A percentile compares a stretch with the other conserved stretches of the same genome.
phyloP scores from a whole-genome alignment of 2,797 vertebrate genomes.

The Echeneis naucrates region DNA sequence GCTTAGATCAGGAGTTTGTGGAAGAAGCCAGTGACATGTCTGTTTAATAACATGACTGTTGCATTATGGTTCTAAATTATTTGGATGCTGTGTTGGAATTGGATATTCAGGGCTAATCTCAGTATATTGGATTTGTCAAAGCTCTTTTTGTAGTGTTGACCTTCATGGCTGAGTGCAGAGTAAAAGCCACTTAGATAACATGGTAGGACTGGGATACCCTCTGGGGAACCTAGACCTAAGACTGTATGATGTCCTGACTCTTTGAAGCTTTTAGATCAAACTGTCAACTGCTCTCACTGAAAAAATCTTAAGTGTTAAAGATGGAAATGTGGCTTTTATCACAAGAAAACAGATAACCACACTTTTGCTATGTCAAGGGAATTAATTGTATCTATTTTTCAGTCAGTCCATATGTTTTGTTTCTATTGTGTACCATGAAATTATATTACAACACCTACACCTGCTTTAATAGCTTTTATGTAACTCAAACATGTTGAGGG shows the following conservation, averaged over 20 bases:
- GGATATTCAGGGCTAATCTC: background rate
- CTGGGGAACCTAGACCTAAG: conserved; percentile 23
- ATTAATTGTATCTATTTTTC: background rate
- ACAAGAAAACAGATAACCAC: background rate
- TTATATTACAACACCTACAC: conserved; percentile 6
- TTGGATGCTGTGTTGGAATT: background rate
- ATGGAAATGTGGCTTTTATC: background rate
- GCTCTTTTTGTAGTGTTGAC: conserved; percentile 46
- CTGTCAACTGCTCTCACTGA: conserved; percentile 2
- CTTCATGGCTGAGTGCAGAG: conserved; percentile 55
- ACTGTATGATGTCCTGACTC: conserved; percentile 10
- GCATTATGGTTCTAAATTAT: background rate
- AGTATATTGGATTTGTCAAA: conserved; percentile 15
- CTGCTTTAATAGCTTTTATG: conserved; percentile 26
- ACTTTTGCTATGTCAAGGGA: background rate
- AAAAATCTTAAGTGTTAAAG: conserved; percentile 12
- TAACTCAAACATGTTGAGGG: conserved; percentile 10
- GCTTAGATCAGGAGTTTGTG: too few species aligned
- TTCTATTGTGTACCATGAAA: conserved; percentile 6
- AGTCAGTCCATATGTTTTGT: background rate
- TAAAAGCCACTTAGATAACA: conserved; percentile 53
- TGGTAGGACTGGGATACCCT: conserved; percentile 43
- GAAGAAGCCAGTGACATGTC: too few species aligned
- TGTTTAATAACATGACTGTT: background rate
- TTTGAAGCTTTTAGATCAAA: conserved; percentile 39